These are phyloP conservation scores for Peromyscus polionotus DNA, from an alignment of 2,113 vertebrate genomes.

Conservation along the genomic window DNA sequence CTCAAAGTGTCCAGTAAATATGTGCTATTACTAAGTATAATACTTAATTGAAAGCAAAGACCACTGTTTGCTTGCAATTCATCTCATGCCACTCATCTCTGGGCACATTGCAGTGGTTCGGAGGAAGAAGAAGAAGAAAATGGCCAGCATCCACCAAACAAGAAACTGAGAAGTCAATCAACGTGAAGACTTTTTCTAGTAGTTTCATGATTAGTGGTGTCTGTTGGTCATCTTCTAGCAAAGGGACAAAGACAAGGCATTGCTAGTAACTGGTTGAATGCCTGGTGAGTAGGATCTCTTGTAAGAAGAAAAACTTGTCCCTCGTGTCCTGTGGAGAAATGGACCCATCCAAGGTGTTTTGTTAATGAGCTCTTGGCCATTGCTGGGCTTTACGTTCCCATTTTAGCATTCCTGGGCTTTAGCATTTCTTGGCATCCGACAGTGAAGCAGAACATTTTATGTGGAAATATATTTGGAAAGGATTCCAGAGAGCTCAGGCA, in stretches of 20 bases:
- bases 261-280: not conserved
- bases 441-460: constrained; percentile 84
- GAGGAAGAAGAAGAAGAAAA: not conserved
- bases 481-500: constrained; percentile 82
- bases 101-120: not conserved
- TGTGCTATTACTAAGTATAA: not conserved
- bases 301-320: constrained; percentile 60
- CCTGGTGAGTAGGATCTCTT: constrained; percentile 27
- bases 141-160: not conserved
- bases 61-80: not conserved
- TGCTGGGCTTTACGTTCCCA: constrained; percentile 72
- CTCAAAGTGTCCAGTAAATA: not conserved
- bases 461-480: constrained; percentile 85
- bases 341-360: constrained; percentile 50
- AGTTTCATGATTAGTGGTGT: not conserved
- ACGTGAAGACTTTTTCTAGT: not conserved
- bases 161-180: not conserved
- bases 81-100: not conserved
- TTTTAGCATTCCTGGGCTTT: constrained; percentile 77
- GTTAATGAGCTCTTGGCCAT: constrained; percentile 83
- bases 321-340: constrained; percentile 38
- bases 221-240: constrained; percentile 2
- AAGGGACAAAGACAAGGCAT: constrained; percentile 31
- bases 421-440: constrained; percentile 83
- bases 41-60: constrained; percentile 32